Base-by-base conservation (phyloP, 2,888 invertebrate species). In the Frankliniella fusca region DNA sequence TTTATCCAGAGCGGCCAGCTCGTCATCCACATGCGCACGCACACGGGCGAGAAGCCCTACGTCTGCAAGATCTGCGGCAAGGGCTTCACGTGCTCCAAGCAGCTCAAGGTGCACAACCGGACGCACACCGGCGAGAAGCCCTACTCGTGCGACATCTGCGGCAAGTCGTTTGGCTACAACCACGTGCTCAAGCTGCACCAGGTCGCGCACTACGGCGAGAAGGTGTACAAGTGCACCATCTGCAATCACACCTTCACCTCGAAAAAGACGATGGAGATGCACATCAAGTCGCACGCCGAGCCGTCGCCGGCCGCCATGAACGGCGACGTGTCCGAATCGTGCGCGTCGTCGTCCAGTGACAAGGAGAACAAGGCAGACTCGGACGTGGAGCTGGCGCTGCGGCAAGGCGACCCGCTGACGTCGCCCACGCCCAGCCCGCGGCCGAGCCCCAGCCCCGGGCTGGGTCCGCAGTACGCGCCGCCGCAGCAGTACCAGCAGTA, bases 71-170 rank as follows among this genome's bases (percentile, higher is more conserved):
- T 95, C 88, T 97, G 96, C 87, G 94, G 94, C 81, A 97, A 97
- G 87, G 96, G 96, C 9, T 97, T 97, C 88, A 96, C 96, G 7
- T 96, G 96, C 88, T 95, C 95, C 84, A 96, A 96, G 87, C 96
- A 96, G 88, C 90, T 97, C 23, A 96, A 96, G 88, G 96, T 96
- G 54, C 97, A 97, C 88, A 95, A 95, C 49, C 92, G 96, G 70
- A 96, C 96, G 0, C 96, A 96, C 87, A 96, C 96, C 0, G 96
- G 96, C 2, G 96, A 96, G 86, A 94, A 96, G 85, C 96, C 96
- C 0, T 96, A 96, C 87, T 94, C 94, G 81, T 96, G 96, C 88
- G 96, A 96, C 87, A 96, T 96, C 85, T 97, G 96, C 87, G 94
- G 95, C 83, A 94, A 96, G 84, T 94, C 94, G 82, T 97, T 97